Base-by-base conservation (phyloP, 2,113 vertebrate genomes). In the Anarhynchus alexandrinus region DNA sequence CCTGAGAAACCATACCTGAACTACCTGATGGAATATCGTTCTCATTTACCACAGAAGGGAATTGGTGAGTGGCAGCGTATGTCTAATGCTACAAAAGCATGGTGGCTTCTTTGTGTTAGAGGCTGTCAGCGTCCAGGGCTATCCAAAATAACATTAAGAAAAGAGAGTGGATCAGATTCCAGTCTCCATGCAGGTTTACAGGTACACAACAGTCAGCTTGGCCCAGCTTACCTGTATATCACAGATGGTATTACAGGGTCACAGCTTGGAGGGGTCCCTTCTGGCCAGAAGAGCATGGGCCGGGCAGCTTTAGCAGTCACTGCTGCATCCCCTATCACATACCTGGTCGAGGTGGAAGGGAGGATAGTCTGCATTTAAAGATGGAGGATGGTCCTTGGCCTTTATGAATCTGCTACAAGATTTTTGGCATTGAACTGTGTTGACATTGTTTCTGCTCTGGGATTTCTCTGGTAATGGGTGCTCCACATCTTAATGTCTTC, bases 11-110 rank as follows among this genome's bases (percentile, higher is more conserved):
- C 99, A 5, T 98, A 99, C 94, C 94, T 99, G 94, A 98, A 97
- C 96, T 99, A 97, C 97, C 96, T 99, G 88, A 99, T 96, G 10
- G 99, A 99, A 42, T 99, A 98, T 96, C 99, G 98, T 88, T 99
- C 99, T 70, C 76, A 38, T 49, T 95, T 98, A 91, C 99, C 99
- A 23, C 99, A 99, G 98, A 99, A 99, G 97, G 99, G 99, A 96
- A 97, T 99, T 55, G 99, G 99, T 99, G 96, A 98, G 99, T 94
- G 77, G 62, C 67, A 74, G 23, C 4, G 5, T 54, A 66, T 47
- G 45, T 78, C 47, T 82, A n/a, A 70, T 3, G 3, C 57, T 76
- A 69, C 26, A 78, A 66, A 20, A 64, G 11, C 11, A 20, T 66
- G 23, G 42, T 85, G 38, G 2, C 40, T 55, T 87, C 40, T 80